Evolutionary conservation across 2,888 invertebrate species (phyloP).

Genomic region (Rhagonycha lutea): DNA sequence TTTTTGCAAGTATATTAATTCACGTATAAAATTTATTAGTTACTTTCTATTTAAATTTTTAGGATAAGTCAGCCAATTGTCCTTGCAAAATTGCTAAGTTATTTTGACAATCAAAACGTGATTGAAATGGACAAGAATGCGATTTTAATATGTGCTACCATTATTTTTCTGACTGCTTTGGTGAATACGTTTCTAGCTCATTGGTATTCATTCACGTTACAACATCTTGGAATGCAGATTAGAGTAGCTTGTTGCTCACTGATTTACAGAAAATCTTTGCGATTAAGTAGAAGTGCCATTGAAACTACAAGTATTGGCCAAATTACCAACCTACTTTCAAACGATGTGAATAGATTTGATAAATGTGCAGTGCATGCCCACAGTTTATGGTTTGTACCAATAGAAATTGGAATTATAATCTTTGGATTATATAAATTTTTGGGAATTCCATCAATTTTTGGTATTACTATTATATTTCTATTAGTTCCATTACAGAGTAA

Average conservation of each 20-base stretch:
- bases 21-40: not conserved
- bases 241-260: constrained; percentile 81
- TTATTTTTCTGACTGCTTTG: constrained; percentile 74
- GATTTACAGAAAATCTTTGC: constrained; percentile 73
- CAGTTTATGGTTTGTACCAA: constrained; percentile 79
- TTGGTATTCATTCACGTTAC: constrained; percentile 83
- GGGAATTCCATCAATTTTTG: constrained; percentile 59
- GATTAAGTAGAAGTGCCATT: constrained; percentile 73
- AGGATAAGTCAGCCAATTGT: constrained; percentile 29
- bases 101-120: constrained; percentile 59
- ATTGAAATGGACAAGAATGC: constrained; percentile 49
- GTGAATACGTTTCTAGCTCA: constrained; percentile 68
- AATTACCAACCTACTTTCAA: constrained; percentile 65
- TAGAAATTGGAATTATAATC: constrained; percentile 74
- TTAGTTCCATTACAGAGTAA: constrained; percentile 57
- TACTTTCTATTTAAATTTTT: constrained; percentile 9
- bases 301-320: constrained; percentile 79
- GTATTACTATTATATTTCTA: constrained; percentile 57
- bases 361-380: constrained; percentile 78
- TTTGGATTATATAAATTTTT: constrained; percentile 67
- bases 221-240: constrained; percentile 83
- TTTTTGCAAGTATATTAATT: constrained; percentile 31
- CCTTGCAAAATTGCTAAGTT: constrained; percentile 64
- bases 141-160: constrained; percentile 77
- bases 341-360: constrained; percentile 88